Evolutionary conservation across 2,888 invertebrate species (phyloP).

Genomic region (Conomelus anceps): DNA sequence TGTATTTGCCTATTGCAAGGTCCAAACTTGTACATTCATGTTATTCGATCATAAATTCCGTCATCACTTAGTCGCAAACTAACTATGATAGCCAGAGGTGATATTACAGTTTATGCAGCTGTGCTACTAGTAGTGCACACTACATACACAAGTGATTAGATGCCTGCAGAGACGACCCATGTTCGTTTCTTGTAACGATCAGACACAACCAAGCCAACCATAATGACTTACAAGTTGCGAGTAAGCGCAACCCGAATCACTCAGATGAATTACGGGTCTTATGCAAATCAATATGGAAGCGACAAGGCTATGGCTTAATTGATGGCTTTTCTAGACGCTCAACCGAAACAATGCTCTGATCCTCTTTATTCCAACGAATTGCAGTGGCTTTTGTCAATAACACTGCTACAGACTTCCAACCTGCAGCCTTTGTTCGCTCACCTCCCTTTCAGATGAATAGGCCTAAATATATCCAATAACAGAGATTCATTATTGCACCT

Average conservation of each 20-base stretch:
- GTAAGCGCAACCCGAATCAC: neutral
- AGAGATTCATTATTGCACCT: neutral
- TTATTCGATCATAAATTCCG: neutral
- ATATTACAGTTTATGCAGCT: neutral
- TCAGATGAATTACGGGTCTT: neutral
- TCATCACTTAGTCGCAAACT: neutral
- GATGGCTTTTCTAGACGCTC: neutral
- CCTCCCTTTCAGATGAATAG: neutral
- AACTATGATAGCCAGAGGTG: neutral
- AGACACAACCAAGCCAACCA: neutral
- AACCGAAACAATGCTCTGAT: neutral
- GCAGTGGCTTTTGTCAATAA: neutral
- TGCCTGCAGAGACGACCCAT: neutral
- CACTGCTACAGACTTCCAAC: neutral
- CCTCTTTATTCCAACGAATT: neutral
- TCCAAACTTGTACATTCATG: neutral
- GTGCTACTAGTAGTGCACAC: neutral
- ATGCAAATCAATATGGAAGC: neutral
- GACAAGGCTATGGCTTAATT: neutral
- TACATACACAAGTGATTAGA: neutral
- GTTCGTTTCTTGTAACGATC: neutral
- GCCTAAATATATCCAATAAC: neutral
- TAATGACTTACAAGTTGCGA: neutral
- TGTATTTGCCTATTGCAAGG: neutral
- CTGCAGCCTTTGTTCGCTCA: neutral